These are phyloP conservation scores for Cheilosia pagana DNA, from an alignment of 2,888 invertebrate genomes.

Conservation along the genomic window DNA sequence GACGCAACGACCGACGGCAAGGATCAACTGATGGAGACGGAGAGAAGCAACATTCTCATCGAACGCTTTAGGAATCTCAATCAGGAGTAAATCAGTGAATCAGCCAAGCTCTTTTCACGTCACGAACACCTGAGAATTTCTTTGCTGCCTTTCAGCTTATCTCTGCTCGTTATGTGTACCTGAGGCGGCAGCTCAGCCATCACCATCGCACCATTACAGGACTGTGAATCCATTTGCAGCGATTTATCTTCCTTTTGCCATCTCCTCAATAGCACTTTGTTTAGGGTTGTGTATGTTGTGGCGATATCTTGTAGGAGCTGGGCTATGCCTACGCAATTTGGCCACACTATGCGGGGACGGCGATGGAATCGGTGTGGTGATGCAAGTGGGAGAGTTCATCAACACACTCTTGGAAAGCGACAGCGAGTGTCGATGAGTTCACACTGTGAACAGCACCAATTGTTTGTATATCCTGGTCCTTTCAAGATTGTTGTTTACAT, in stretches of 20 bases:
- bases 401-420: slow-evolving; percentile 28
- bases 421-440: slow-evolving; percentile 60
- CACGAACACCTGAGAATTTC: slow-evolving; percentile 75
- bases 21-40: slow-evolving; percentile 22
- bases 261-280: slow-evolving; percentile 74
- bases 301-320: slow-evolving; percentile 41
- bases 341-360: slow-evolving; percentile 16
- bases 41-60: slow-evolving; percentile 27
- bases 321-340: slow-evolving; percentile 64
- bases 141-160: slow-evolving; percentile 62
- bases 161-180: slow-evolving; percentile 71
- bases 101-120: slow-evolving; percentile 73
- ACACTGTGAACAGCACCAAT: slow-evolving; percentile 35
- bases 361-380: not conserved
- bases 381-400: slow-evolving; percentile 59
- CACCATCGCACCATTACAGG: slow-evolving; percentile 73
- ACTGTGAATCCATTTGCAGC: slow-evolving; percentile 74
- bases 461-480: slow-evolving; percentile 39
- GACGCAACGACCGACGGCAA: not conserved
- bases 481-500: slow-evolving; percentile 39
- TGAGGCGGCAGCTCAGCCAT: slow-evolving; percentile 70
- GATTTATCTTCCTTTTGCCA: slow-evolving; percentile 74
- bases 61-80: slow-evolving; percentile 72
- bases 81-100: slow-evolving; percentile 75
- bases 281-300: slow-evolving; percentile 58